These are phyloP conservation scores for Chloroclystis v-ata DNA, from an alignment of 2,888 invertebrate species.

Conservation along the genomic window DNA sequence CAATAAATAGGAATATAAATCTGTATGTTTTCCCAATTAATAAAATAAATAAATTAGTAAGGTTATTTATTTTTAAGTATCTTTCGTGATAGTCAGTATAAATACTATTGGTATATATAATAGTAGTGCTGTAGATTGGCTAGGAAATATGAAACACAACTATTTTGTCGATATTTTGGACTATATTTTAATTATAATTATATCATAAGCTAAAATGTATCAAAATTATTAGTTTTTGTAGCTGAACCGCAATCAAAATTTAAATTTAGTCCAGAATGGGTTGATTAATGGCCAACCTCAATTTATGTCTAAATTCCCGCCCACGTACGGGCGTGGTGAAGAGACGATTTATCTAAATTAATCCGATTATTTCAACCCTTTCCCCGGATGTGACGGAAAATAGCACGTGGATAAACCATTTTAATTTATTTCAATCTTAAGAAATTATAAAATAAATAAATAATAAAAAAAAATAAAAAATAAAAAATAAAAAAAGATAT, in stretches of 20 bases:
- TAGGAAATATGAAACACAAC: too few species aligned
- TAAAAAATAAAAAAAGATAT: too few species aligned
- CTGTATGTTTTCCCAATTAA: not conserved
- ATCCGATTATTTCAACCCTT: constrained; percentile 61
- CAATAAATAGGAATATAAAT: too few species aligned
- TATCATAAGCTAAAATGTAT: too few species aligned
- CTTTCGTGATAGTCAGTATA: too few species aligned
- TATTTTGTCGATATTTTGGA: too few species aligned
- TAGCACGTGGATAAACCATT: constrained; percentile 31
- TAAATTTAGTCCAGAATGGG: constrained; percentile 28
- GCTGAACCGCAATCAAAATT: constrained; percentile 21
- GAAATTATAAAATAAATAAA: constrained; percentile 9
- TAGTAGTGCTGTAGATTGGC: too few species aligned
- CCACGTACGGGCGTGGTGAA: constrained; percentile 43
- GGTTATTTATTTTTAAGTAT: too few species aligned
- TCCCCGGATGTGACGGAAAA: constrained; percentile 45
- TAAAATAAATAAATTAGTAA: not conserved
- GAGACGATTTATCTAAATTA: constrained; percentile 64
- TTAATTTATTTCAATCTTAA: constrained; percentile 27
- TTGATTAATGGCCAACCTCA: constrained; percentile 42
- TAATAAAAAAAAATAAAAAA: too few species aligned
- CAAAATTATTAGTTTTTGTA: constrained; percentile 2
- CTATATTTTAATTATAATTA: too few species aligned
- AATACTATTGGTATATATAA: too few species aligned
- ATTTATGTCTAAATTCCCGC: constrained; percentile 41